Base-by-base conservation (phyloP, 2,797 vertebrate species). In the Rhynchonycteris naso region DNA sequence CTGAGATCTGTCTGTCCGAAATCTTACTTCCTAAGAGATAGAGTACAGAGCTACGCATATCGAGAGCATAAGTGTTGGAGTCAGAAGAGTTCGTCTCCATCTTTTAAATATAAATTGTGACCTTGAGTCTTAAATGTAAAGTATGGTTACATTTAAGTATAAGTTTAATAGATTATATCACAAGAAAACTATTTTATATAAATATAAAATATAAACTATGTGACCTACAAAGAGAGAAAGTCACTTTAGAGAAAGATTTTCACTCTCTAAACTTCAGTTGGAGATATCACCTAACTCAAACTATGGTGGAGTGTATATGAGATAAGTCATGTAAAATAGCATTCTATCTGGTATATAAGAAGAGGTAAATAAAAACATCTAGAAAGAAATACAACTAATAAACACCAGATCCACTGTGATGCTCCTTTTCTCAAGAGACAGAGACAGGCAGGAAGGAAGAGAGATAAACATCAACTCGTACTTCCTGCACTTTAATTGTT, bases 301-400 rank as follows among this genome's bases (percentile, higher is more conserved):
- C 5, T 50, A 33, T 68, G 56, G 58, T 24, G 16, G 24, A 54
- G n/a, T 52, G 81, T 72, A 43, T 26, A 63, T 33, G 58, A 91
- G 35, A 68, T 71, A 88, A 92, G 80, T 50, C 74, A 88, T 61
- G 28, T 59, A 89, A 94, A 93, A 86, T 78, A 86, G 74, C 21
- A 79, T 78, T 89, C 69, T 54, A 19, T n/a, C 75, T 82, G 61
- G 6, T 68, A 75, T 21, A 74, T 59, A 88, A 5, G 43, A 66
- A 58, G 50, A 63, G 69, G n/a, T 76, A 87, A 90, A 74, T 24
- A 88, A 47, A 81, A 80, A 28, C 43, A 89, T 63, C 76, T 84
- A 78, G 47, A 88, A 63, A 43, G 43, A 93, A 30, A 65, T 24
- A 81, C 5, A 78, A 71, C 18, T 80, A 92, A 92, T 81, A 74